Percentiles rank a stretch among this genome's conserved stretches.
Conservation (phyloP, 1,140 invertebrate genomes). For the Papilio polytes region DNA sequence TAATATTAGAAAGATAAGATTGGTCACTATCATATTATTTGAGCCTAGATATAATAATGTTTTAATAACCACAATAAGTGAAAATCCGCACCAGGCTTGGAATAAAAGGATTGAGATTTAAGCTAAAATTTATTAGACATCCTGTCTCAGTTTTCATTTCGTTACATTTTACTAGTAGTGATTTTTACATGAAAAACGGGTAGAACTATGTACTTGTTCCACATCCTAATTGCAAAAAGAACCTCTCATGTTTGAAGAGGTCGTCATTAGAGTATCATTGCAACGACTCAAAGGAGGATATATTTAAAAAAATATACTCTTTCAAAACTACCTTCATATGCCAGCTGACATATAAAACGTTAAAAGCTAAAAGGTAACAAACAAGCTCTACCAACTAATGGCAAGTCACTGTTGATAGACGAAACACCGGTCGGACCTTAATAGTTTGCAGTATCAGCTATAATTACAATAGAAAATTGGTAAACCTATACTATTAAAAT, state of each 20-base stretch:
- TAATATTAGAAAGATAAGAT: no score
- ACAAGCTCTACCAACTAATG: constrained; percentile 32
- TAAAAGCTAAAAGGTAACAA: constrained; percentile 35
- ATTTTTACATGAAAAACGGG: no score
- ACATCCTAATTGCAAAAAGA: not conserved
- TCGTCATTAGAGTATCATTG: constrained; percentile 37
- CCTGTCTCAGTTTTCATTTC: no score
- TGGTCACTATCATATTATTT: no score
- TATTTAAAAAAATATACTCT: constrained; percentile 31
- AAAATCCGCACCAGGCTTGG: no score
- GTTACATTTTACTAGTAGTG: no score
- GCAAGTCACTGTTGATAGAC: constrained; percentile 32
- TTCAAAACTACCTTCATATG: constrained; percentile 11
- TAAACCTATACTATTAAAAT: not conserved
- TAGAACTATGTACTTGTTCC: not conserved
- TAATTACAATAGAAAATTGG: not conserved
- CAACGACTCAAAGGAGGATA: constrained; percentile 8
- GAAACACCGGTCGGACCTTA: constrained; percentile 23
- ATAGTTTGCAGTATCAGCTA: not conserved
- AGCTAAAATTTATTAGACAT: no score
- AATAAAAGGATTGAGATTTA: no score
- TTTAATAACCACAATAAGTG: no score
- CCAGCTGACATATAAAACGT: not conserved
- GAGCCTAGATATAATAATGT: no score
- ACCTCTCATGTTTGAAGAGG: constrained; percentile 9